phyloP scores from a whole-genome alignment of 2,888 invertebrate genomes.

The Volucella bombylans region DNA sequence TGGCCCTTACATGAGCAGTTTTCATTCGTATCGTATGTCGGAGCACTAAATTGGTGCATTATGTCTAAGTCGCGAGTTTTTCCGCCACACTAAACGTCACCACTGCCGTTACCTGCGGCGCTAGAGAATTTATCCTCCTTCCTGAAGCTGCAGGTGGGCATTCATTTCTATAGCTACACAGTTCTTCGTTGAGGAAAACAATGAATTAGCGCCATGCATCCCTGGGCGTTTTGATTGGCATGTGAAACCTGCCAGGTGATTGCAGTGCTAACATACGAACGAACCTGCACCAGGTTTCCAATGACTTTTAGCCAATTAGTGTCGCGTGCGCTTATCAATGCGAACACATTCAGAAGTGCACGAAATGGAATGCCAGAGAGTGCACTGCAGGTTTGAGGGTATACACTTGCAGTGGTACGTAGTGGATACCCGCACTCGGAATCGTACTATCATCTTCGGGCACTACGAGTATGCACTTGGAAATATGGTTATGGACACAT shows the following conservation, averaged over 20 bases:
- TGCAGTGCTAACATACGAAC: slow-evolving; percentile 33
- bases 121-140: slow-evolving; percentile 29
- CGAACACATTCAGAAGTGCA: slow-evolving; percentile 53
- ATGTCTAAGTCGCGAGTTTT: slow-evolving; percentile 53
- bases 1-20: slow-evolving; percentile 54
- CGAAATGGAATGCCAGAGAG: slow-evolving; percentile 56
- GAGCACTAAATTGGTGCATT: slow-evolving; percentile 62
- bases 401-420: slow-evolving; percentile 7
- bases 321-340: slow-evolving; percentile 73
- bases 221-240: slow-evolving; percentile 65
- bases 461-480: slow-evolving; percentile 39
- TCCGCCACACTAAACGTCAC: slow-evolving; percentile 39
- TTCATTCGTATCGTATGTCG: not conserved
- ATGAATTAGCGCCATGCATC: slow-evolving; percentile 72
- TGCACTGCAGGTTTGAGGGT: slow-evolving; percentile 8
- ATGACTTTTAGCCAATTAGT: slow-evolving; percentile 70
- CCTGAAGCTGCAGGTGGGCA: slow-evolving; percentile 47
- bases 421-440: too few species aligned
- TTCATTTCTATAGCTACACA: slow-evolving; percentile 16
- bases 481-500: slow-evolving; percentile 66
- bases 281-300: slow-evolving; percentile 25
- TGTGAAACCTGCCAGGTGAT: slow-evolving; percentile 72
- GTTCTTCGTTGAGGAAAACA: slow-evolving; percentile 48
- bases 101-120: slow-evolving; percentile 43
- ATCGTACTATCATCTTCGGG: slow-evolving; percentile 43